Evolutionary conservation across 2,797 vertebrate genomes (phyloP).

Genomic region (Macroramphosus scolopax): DNA sequence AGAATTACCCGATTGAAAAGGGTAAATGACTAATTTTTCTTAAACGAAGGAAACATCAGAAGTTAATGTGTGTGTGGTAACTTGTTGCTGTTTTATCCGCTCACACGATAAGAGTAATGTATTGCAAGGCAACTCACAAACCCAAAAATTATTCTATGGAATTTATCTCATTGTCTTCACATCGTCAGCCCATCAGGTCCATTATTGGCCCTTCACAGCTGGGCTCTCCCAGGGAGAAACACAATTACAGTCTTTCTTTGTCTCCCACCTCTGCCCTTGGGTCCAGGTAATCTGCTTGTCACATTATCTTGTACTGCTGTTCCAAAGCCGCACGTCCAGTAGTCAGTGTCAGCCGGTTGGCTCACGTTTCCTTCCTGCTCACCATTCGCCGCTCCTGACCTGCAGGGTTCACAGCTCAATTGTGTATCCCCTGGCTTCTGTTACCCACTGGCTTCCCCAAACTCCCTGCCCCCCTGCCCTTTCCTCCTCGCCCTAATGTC

Average conservation of each 20-base stretch:
- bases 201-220: conserved; percentile 26
- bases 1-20: too few relatives aligned
- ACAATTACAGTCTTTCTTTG: conserved; percentile 3
- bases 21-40: too few relatives aligned
- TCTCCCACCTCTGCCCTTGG: conserved; percentile 41
- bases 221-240: conserved; percentile 1
- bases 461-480: conserved; percentile 10
- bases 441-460: conserved; percentile 71
- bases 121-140: too few relatives aligned
- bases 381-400: conserved; percentile 53
- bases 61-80: too few relatives aligned
- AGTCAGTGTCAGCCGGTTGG: conserved; percentile 60
- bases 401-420: conserved; percentile 64
- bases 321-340: conserved; percentile 52
- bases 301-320: conserved; percentile 63
- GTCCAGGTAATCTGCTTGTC: conserved; percentile 61
- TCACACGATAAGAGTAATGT: too few relatives aligned
- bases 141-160: too few relatives aligned
- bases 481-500: background rate
- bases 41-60: too few relatives aligned
- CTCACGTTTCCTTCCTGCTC: conserved; percentile 80
- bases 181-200: conserved; percentile 6
- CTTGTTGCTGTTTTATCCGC: too few relatives aligned
- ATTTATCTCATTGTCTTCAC: conserved; percentile 8
- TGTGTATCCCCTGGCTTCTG: conserved; percentile 57